Conservation (phyloP, 1,140 invertebrate genomes). For the Tetragnatha versicolor region DNA sequence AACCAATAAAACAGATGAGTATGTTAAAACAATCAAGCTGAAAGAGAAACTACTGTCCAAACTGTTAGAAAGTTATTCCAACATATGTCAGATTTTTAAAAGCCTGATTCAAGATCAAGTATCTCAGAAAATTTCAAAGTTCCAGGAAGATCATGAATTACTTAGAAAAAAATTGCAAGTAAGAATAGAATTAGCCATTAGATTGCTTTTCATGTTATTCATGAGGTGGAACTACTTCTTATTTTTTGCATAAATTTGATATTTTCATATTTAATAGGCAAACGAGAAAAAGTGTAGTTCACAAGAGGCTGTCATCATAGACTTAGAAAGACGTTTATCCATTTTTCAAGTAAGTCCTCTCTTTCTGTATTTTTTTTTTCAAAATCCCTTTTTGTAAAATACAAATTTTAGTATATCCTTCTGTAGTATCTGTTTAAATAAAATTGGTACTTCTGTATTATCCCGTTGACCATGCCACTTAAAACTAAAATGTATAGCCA, state of each 20-base stretch:
- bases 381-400: not conserved
- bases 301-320: conserved; percentile 21
- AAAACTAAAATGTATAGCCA: too few species aligned
- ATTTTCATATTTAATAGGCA: not conserved
- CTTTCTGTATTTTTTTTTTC: not conserved
- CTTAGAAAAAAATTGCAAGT: conserved; percentile 9
- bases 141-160: not conserved
- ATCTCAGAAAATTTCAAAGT: not conserved
- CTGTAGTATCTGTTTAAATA: not conserved
- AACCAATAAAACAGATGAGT: not conserved
- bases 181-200: not conserved
- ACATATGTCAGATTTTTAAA: not conserved
- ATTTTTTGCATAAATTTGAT: not conserved
- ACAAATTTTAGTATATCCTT: not conserved
- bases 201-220: not conserved
- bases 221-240: not conserved
- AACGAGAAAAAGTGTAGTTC: conserved; percentile 9
- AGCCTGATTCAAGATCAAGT: not conserved
- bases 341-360: conserved; percentile 8
- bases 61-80: not conserved
- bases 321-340: conserved; percentile 18
- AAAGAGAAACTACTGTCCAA: conserved; percentile 24
- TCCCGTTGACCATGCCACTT: too few species aligned
- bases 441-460: not conserved
- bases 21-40: not conserved